phyloP scores from a whole-genome alignment of 1,140 invertebrate genomes.

The Drosophila mayri region DNA sequence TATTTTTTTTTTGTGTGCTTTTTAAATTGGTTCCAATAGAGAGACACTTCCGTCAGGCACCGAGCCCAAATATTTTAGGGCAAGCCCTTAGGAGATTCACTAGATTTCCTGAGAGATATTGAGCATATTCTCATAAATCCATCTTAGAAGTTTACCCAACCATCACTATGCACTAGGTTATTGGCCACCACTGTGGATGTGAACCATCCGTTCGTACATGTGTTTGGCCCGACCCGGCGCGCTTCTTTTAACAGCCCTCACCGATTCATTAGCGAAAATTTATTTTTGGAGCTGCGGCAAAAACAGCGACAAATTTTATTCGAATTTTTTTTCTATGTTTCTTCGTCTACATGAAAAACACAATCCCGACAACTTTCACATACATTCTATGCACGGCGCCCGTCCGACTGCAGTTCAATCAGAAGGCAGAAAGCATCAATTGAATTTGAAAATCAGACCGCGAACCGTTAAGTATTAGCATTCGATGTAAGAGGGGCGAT shows the following conservation, averaged over 20 bases:
- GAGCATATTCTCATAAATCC: no score
- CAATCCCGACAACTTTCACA: conserved; percentile 67
- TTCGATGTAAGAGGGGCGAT: neutral
- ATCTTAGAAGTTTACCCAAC: no score
- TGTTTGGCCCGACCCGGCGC: conserved; percentile 61
- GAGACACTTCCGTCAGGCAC: no score
- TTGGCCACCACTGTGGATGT: conserved; percentile 9
- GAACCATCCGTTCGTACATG: conserved; percentile 12
- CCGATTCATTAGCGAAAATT: conserved; percentile 67
- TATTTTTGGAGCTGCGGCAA: conserved; percentile 79
- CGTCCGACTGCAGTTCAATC: conserved; percentile 26
- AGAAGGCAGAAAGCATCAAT: conserved; percentile 16
- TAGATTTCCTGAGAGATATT: no score
- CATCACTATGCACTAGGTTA: neutral
- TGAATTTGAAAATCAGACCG: conserved; percentile 25
- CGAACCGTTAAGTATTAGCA: conserved; percentile 5
- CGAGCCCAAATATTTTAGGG: no score
- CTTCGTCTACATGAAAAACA: conserved; percentile 65
- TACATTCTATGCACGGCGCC: conserved; percentile 16
- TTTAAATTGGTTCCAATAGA: no score
- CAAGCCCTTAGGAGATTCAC: no score
- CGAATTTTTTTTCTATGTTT: conserved; percentile 67
- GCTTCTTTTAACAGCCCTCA: conserved; percentile 56
- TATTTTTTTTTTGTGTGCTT: conserved; percentile 3
- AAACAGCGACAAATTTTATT: conserved; percentile 77